Conservation (phyloP, 2,888 invertebrate species). For the Xestobium rufovillosum region DNA sequence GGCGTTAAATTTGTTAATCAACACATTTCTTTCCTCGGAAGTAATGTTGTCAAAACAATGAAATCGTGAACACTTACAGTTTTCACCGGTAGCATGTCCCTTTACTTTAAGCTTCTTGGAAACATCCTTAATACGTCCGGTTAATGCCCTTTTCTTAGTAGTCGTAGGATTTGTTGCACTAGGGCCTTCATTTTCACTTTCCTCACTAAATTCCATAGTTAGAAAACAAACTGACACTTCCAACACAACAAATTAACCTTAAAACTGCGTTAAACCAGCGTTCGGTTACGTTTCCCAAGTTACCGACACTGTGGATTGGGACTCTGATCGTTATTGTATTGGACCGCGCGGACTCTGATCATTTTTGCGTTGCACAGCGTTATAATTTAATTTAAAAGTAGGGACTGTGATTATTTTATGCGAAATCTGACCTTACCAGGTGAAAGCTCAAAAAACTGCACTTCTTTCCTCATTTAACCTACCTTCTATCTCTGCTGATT, state of each 20-base stretch:
- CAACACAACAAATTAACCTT: too few species aligned
- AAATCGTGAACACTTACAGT: constrained; percentile 3
- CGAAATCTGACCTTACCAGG: too few species aligned
- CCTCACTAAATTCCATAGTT: constrained; percentile 1
- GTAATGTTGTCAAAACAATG: constrained; percentile 1
- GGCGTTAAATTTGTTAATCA: background rate
- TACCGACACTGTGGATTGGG: background rate
- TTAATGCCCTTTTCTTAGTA: background rate
- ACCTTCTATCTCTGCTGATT: too few species aligned
- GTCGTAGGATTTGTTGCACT: background rate
- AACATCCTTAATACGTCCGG: constrained; percentile 2
- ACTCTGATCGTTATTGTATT: background rate
- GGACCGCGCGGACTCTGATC: constrained; percentile 1
- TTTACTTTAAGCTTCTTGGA: background rate
- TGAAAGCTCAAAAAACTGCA: too few species aligned
- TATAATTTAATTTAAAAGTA: background rate
- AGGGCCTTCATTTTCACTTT: background rate
- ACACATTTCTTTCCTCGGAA: constrained; percentile 1
- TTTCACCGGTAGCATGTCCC: constrained; percentile 3
- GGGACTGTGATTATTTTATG: constrained; percentile 1
- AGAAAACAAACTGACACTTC: too few species aligned
- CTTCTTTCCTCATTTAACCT: too few species aligned
- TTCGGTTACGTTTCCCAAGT: too few species aligned
- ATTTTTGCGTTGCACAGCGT: constrained; percentile 1
- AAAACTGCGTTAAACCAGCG: background rate